Percentiles rank a stretch among this genome's conserved stretches.
phyloP scores from a whole-genome alignment of 2,113 vertebrate species.

The Sapayoa aenigma region DNA sequence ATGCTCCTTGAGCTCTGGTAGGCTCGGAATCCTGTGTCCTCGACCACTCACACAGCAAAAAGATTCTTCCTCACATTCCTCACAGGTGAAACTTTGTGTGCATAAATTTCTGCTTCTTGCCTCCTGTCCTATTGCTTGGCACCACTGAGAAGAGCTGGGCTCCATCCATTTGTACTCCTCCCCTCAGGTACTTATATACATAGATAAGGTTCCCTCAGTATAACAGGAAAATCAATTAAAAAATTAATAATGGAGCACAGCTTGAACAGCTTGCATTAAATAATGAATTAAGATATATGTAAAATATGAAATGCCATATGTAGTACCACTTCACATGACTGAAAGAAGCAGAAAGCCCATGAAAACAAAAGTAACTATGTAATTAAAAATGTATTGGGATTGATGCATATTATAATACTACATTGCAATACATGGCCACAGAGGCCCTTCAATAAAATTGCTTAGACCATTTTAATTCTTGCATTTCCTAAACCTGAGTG shows the following conservation, averaged over 20 bases:
- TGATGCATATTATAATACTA: not conserved
- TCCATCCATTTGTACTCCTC: not conserved
- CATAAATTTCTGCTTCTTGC: not conserved
- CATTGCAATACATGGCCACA: not conserved
- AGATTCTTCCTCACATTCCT: not conserved
- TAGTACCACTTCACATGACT: not conserved
- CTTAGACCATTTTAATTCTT: not conserved
- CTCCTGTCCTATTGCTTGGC: not conserved
- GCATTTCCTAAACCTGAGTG: not conserved
- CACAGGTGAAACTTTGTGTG: not conserved
- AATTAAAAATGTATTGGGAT: conserved; percentile 2
- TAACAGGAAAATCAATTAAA: not conserved
- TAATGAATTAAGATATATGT: not conserved
- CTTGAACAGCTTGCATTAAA: not conserved
- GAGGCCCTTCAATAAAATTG: not conserved
- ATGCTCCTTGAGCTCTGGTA: not conserved
- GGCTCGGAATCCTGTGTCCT: not conserved
- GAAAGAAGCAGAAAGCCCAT: not conserved
- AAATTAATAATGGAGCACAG: not conserved
- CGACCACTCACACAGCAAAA: rapidly evolving
- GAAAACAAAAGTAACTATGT: not conserved
- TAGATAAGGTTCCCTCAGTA: not conserved
- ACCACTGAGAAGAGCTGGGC: not conserved
- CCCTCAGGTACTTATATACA: not conserved
- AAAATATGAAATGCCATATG: not conserved